Percentiles rank a stretch among this genome's conserved stretches.
phyloP scores from a whole-genome alignment of 2,888 invertebrate genomes.

The Acheta domesticus region DNA sequence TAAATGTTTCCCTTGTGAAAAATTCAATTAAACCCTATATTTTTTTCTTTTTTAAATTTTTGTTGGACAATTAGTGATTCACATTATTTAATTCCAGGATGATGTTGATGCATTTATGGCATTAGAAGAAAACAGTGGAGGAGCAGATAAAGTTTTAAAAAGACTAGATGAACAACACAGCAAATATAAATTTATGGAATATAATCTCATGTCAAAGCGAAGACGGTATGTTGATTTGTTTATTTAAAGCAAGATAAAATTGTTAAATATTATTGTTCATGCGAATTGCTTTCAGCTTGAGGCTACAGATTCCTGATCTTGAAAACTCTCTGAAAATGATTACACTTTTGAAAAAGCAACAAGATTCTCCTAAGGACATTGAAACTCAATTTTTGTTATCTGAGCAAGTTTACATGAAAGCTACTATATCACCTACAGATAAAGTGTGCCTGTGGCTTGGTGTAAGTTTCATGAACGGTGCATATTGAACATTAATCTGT shows the following conservation, averaged over 20 bases:
- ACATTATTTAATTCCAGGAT: constrained; percentile 58
- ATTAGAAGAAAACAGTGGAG: constrained; percentile 72
- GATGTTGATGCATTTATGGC: constrained; percentile 94
- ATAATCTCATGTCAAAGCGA: constrained; percentile 81
- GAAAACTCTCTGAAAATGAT: constrained; percentile 89
- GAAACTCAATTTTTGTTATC: constrained; percentile 89
- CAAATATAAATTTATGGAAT: constrained; percentile 97
- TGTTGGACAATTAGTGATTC: too few species aligned
- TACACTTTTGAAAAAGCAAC: constrained; percentile 77
- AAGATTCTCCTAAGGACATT: constrained; percentile 61
- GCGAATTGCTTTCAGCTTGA: constrained; percentile 53
- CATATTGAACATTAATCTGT: too few species aligned
- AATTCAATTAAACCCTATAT: too few species aligned
- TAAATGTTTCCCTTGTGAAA: too few species aligned
- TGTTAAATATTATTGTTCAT: not conserved
- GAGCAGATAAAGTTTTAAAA: constrained; percentile 81
- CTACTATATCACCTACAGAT: constrained; percentile 82
- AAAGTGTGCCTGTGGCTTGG: constrained; percentile 71
- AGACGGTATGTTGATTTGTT: constrained; percentile 54
- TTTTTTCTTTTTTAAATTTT: too few species aligned
- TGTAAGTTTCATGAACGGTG: constrained; percentile 46
- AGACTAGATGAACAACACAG: constrained; percentile 88
- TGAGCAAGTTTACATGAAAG: constrained; percentile 86
- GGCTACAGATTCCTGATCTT: constrained; percentile 91
- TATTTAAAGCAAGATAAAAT: not conserved